Percentiles rank a stretch among this genome's conserved stretches.
These are phyloP conservation scores for Pteromalus puparum DNA, from an alignment of 1,140 invertebrate species.

Conservation along the genomic window DNA sequence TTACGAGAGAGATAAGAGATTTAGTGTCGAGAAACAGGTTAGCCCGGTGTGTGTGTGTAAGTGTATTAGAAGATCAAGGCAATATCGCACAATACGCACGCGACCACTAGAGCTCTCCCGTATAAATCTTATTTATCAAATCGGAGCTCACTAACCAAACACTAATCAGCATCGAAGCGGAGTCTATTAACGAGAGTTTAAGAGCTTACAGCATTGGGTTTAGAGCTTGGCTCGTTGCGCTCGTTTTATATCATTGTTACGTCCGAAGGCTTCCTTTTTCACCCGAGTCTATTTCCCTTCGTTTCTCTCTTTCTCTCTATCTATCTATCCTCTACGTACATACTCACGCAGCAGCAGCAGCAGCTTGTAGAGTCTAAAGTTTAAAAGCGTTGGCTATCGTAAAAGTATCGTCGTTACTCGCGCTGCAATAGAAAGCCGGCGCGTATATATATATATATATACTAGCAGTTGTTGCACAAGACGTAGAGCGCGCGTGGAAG, in stretches of 20 bases:
- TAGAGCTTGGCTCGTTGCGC: neutral
- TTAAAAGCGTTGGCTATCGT: conserved; percentile 1
- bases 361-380: neutral
- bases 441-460: too few species aligned
- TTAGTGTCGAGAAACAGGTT: too few species aligned
- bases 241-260: conserved; percentile 6
- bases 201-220: neutral
- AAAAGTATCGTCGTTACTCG: conserved; percentile 21
- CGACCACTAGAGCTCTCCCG: neutral
- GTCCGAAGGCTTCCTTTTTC: neutral
- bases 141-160: neutral
- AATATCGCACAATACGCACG: neutral
- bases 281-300: neutral
- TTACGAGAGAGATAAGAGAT: too few species aligned
- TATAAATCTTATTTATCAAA: conserved; percentile 13
- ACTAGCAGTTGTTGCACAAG: conserved; percentile 1
- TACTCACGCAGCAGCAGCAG: neutral
- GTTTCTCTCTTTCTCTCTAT: neutral
- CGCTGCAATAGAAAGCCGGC: neutral
- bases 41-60: neutral
- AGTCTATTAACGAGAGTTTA: neutral
- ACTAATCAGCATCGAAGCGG: neutral
- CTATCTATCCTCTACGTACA: neutral
- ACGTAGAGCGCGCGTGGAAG: neutral
- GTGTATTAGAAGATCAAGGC: conserved; percentile 1